Percentiles rank a stretch among this genome's conserved stretches.
Evolutionary conservation across 1,140 invertebrate species (phyloP).

Genomic region (Doryteuthis pealeii): DNA sequence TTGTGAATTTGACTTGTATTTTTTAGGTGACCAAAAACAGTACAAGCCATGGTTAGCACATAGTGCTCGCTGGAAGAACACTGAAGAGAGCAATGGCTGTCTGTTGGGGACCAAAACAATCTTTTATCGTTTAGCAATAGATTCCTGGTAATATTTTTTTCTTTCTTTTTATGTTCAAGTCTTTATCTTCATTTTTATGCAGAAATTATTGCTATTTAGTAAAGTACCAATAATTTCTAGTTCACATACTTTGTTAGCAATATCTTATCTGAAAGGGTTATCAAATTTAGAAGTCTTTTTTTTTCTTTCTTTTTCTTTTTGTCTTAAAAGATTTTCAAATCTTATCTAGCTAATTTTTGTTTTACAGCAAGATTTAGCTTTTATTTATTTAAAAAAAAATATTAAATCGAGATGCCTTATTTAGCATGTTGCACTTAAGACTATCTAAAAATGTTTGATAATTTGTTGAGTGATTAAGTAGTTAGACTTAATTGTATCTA

Average conservation of each 20-base stretch:
- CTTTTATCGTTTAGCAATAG: conserved; percentile 44
- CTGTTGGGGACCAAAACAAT: conserved; percentile 48
- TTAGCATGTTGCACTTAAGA: too few relatives aligned
- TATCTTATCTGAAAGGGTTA: neutral
- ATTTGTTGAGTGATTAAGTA: too few relatives aligned
- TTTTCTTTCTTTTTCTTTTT: neutral
- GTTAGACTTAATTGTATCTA: too few relatives aligned
- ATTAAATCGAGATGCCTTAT: too few relatives aligned
- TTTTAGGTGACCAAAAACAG: conserved; percentile 16
- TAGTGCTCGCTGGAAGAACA: conserved; percentile 18
- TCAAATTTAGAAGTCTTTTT: neutral
- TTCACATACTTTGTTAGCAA: neutral
- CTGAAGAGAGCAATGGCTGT: conserved; percentile 37
- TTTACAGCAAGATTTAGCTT: too few relatives aligned
- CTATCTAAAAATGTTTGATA: too few relatives aligned
- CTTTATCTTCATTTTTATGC: neutral
- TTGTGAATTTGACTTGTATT: too few relatives aligned
- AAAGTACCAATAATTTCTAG: neutral
- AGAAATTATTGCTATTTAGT: neutral
- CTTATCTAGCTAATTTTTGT: too few relatives aligned
- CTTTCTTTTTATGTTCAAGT: neutral
- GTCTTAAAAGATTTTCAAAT: neutral
- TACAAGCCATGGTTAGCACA: conserved; percentile 54
- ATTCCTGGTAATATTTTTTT: conserved; percentile 46
- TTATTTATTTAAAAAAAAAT: too few relatives aligned